Evolutionary conservation across 2,888 invertebrate genomes (phyloP).

Genomic region (Agrypnus murinus): DNA sequence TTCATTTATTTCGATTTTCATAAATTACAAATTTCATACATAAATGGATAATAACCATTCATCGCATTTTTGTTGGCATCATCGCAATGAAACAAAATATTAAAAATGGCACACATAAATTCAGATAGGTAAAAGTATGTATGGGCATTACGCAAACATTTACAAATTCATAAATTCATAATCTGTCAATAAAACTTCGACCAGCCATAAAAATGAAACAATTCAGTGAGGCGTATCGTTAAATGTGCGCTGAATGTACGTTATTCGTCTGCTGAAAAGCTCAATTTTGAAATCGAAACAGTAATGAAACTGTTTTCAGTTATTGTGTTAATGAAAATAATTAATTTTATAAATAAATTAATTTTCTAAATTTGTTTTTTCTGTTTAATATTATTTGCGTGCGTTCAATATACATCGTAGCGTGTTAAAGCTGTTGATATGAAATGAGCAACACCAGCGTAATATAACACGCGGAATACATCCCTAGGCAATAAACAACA

Average conservation of each 20-base stretch:
- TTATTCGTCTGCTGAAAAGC: constrained; percentile 1
- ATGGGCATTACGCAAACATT: constrained; percentile 16
- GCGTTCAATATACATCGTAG: neutral
- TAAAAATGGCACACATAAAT: no score
- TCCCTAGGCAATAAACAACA: constrained; percentile 13
- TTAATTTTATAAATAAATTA: no score
- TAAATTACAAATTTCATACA: no score
- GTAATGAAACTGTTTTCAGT: no score
- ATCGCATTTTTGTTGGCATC: no score
- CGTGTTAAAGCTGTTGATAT: neutral
- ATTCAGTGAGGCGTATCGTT: constrained; percentile 1
- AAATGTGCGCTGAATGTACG: constrained; percentile 5
- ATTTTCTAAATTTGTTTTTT: neutral
- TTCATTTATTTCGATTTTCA: no score
- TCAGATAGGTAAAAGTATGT: no score
- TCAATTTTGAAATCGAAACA: neutral
- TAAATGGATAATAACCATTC: no score
- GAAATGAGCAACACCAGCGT: neutral
- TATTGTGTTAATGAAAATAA: no score
- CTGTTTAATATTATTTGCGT: neutral
- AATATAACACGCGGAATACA: constrained; percentile 3
- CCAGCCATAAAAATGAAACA: constrained; percentile 20
- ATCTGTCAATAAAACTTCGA: constrained; percentile 18
- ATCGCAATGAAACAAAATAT: no score
- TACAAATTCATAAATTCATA: constrained; percentile 25